Evolutionary conservation across 2,888 invertebrate species (phyloP), one percentile per base, ranked within the genome.

Genomic region (Hypselothyrea guttata): DNA sequence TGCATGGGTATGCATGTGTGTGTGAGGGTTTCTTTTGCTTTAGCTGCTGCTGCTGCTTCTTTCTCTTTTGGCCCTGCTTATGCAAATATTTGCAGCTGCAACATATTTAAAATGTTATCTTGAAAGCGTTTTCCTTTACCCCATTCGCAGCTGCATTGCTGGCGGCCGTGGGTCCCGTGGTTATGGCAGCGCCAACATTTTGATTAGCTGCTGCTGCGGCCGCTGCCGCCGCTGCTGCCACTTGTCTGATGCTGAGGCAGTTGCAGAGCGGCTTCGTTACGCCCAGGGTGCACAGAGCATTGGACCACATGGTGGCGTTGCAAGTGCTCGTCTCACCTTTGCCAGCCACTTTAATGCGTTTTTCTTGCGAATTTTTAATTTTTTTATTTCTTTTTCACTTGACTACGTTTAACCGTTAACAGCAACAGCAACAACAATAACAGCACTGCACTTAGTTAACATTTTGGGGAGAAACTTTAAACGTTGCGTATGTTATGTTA

Each of bases 261-360:
- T 89, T 90, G 82, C 90, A 90, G 68, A 90, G 87, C 69, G 90
- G 90, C 84, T 90, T 90, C 58, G 90, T 90, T 76, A 90, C 90
- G 86, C 90, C 90, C 84, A 90, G 82, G 64, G 90, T 90, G 86
- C 90, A 90, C 75, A 90, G 86, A 71, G 90, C 90, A 86, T 90
- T 90, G 82, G 90, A 90, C 90, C 90, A 90, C 90, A 90, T 90
- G 54, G 84, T 51, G 70, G 54, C 41, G 60, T 49, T 87, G 65
- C 74, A 65, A 61, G 38, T 53, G 64, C 49, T 68, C 34, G 61
- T 60, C 66, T 88, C 88, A 67, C 86, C 82, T 86, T 87, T 88
- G 71, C 77, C 79, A 84, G 88, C 89, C 88, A 88, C 85, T 64
- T 75, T 84, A 68, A 70, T 54, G 75, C 64, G 44, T 58, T 59